Base-by-base conservation (phyloP, 2,888 invertebrate species). In the Euphydryas editha region DNA sequence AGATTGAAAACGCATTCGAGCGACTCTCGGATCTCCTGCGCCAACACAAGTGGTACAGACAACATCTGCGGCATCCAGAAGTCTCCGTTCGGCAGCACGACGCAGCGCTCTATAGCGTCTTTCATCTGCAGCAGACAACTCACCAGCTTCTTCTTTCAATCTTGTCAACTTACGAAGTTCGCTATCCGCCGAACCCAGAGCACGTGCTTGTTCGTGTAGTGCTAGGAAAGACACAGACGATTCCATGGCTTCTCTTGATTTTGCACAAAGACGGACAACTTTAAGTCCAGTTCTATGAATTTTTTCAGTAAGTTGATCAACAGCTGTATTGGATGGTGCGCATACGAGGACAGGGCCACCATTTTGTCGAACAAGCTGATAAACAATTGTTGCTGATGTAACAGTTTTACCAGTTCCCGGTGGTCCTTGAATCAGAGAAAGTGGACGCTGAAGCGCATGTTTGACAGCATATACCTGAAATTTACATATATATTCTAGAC, bases 21-120 rank as follows among this genome's bases (percentile, higher is more conserved):
- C 95, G n/a, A 99, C 93, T 20, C 99, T 93, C 0, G 98, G 97
- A 90, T 99, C 99, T 0, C 99, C 99, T 0, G 99, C 99, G 13
- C 99, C 99, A 0, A 99, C 99, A 84, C 99, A 99, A 0, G 99
- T 99, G 82, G 99, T 99, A 81, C 99, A 99, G 63, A 99, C 98
- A 0, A 99, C 99, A 86, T 99, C 99, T 1, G 99, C 99, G 0
- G 98, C 98, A 85, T 98, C 98, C 2, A 98, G 86, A 13, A 99
- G 91, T 73, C 98, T 96, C 62, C 97, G 95, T 82, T 99, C 99
- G 10, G 98, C 96, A 36, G 96, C 95, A 78, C 98, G 97, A 74
- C 99, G 98, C 75, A 99, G 86, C 71, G 96, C 95, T 0, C 98
- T 94, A 81, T 98, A 99, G 0, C 99, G 94, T 72, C 99, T 96